These are phyloP conservation scores for Macropis europaea DNA, from an alignment of 2,888 invertebrate genomes.

Conservation along the genomic window DNA sequence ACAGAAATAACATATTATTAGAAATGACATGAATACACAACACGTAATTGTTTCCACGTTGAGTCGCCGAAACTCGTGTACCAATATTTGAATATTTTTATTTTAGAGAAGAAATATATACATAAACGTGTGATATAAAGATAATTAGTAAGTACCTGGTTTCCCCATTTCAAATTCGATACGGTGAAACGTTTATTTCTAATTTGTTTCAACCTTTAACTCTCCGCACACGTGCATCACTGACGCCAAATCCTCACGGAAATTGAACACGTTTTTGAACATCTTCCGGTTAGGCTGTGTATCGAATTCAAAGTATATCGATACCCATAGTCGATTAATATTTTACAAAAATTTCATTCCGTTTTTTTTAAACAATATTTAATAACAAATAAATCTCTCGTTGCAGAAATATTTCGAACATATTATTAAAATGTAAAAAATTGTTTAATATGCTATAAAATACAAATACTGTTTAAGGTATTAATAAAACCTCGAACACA, in stretches of 20 bases:
- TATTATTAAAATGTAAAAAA: no score
- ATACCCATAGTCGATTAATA: slow-evolving; percentile 14
- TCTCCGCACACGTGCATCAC: slow-evolving; percentile 55
- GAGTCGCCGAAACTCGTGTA: neutral
- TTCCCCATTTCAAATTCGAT: slow-evolving; percentile 76
- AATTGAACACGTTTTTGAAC: slow-evolving; percentile 32
- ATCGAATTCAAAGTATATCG: slow-evolving; percentile 24
- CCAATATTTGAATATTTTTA: neutral
- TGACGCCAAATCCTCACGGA: slow-evolving; percentile 58
- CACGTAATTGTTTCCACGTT: neutral
- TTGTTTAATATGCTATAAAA: no score
- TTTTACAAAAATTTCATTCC: neutral
- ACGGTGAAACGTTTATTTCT: neutral
- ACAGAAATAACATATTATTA: slow-evolving; percentile 2
- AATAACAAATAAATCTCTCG: no score
- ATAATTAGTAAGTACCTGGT: slow-evolving; percentile 74
- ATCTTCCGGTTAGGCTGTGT: slow-evolving; percentile 33
- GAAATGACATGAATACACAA: neutral
- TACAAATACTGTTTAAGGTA: no score
- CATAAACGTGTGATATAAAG: neutral
- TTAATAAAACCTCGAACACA: no score
- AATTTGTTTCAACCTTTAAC: slow-evolving; percentile 1
- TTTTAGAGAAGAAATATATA: neutral
- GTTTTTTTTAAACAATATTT: no score
- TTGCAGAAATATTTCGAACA: no score